Evolutionary conservation across 2,797 vertebrate genomes (phyloP).

Genomic region (Leptatherina wallacei): DNA sequence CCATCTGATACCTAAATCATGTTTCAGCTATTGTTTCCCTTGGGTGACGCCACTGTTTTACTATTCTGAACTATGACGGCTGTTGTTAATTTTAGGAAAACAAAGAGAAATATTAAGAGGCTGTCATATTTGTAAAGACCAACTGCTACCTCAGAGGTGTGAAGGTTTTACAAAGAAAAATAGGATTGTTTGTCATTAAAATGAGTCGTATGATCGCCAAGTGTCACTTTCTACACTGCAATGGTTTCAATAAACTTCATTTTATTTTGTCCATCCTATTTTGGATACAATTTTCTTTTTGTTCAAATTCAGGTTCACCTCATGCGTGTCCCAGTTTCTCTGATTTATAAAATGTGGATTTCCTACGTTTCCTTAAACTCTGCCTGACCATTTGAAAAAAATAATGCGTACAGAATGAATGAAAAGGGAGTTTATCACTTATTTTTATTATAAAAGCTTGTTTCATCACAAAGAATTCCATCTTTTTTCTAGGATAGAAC

Average conservation of each 20-base stretch:
- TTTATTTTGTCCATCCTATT: background rate
- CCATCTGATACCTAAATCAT: constrained; percentile 2
- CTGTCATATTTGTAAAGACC: background rate
- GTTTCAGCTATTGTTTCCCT: background rate
- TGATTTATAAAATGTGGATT: constrained; percentile 8
- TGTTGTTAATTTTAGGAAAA: background rate
- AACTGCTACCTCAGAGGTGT: constrained; percentile 13
- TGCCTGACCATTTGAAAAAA: background rate
- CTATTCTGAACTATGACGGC: rapidly evolving
- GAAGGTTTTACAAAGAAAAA: background rate
- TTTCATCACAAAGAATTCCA: constrained; percentile 21
- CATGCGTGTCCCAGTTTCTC: rapidly evolving
- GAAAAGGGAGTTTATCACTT: background rate
- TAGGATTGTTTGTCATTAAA: background rate
- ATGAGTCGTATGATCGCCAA: background rate
- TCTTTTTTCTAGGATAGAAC: background rate
- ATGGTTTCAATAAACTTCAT: background rate
- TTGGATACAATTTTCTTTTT: background rate
- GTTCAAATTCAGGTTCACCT: background rate
- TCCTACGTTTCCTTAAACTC: background rate
- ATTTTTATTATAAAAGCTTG: constrained; percentile 59
- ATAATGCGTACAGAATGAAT: background rate
- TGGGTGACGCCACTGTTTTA: background rate
- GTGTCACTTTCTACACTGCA: background rate
- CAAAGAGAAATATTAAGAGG: background rate